Conservation (phyloP, 2,888 invertebrate species). For the Gonocerus acuteangulatus region DNA sequence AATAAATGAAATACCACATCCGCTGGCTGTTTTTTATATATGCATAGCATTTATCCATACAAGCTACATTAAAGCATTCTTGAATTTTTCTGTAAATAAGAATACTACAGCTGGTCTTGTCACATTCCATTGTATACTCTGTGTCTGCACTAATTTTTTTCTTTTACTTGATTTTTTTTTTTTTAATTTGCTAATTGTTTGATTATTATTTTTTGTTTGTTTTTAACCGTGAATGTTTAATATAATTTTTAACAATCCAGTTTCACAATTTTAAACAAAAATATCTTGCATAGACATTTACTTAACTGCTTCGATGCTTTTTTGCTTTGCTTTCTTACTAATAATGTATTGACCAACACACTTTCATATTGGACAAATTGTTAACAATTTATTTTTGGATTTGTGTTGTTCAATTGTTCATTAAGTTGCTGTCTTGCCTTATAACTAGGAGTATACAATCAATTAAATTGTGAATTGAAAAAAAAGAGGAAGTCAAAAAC, state of each 20-base stretch:
- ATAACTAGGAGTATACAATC: too few species aligned
- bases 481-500: too few species aligned
- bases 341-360: conserved; percentile 9
- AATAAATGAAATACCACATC: conserved; percentile 8
- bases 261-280: not conserved
- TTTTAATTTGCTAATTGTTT: not conserved
- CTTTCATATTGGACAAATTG: not conserved
- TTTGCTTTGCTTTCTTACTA: conserved; percentile 17
- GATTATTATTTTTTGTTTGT: not conserved
- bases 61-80: not conserved
- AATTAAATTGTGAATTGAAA: too few species aligned
- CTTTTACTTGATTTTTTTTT: too few species aligned
- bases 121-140: conserved; percentile 18
- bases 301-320: conserved; percentile 20
- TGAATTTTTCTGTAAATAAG: too few species aligned
- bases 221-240: not conserved
- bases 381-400: too few species aligned
- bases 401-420: too few species aligned
- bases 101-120: conserved; percentile 1
- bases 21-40: conserved; percentile 15
- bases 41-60: not conserved
- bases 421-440: too few species aligned
- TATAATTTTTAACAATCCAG: not conserved
- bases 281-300: not conserved
- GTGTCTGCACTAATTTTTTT: conserved; percentile 3